Evolutionary conservation across 2,797 vertebrate genomes (phyloP), one percentile per base, ranked within the genome.

Genomic region (Euthynnus affinis): DNA sequence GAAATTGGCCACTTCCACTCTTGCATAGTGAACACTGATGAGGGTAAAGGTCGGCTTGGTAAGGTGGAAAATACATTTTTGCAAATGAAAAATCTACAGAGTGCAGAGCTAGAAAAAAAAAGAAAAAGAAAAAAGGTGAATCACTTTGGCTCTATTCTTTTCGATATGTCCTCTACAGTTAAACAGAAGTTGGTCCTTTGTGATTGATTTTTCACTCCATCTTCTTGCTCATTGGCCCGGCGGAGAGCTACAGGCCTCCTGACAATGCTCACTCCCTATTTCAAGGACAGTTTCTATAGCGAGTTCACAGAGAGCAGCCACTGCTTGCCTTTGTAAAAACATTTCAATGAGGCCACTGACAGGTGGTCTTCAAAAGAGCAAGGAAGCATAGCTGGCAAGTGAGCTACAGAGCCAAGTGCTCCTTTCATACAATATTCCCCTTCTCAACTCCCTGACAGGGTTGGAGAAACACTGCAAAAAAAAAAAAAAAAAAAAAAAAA

Each of bases 331-430:
- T 87, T 89, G 87, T 85, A 60, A 90, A 90, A 93, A 91, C 88
- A 88, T 89, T 90, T 92, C 87, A 91, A 93, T 87, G 87, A 87
- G 86, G 84, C 83, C 78, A 86, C 89, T 91, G 91, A 92, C 89
- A 92, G 89, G 87, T 91, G 87, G 84, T 87, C 79, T 89, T 90
- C 78, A 90, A 87, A 89, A 89, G 86, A 81, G 75, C 87, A 80
- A 80, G 78, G 81, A 85, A 89, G 83, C 88, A 85, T 80, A 77
- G 86, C 82, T 82, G 80, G 77, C 70, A 78, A 89, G 84, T 81
- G 77, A 85, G 70, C 71, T 74, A 68, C 64, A 85, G 69, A 89
- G 74, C 69, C 59, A 76, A 89, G 80, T 52, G 70, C 80, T 78
- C 58, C 46, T 88, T 87, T 87, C 73, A 85, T 73, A 78, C 85